Base-by-base conservation (phyloP, 2,888 invertebrate genomes). In the Thereva nobilitata region DNA sequence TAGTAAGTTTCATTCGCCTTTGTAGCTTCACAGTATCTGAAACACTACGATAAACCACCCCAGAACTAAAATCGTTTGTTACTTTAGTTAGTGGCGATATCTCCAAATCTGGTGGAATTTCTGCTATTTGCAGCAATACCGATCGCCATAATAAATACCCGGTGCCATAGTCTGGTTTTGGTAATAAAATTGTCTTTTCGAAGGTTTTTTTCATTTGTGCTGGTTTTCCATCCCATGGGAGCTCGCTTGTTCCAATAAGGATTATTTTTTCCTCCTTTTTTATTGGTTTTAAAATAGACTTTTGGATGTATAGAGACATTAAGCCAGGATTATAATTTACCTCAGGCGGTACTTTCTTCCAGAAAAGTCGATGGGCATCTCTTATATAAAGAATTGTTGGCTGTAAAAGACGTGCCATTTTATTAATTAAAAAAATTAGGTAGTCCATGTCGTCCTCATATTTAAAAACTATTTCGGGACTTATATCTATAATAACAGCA, bases 401-500 rank as follows among this genome's bases (percentile, higher is more conserved):
- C 72, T 88, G 86, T 50, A 87, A 75, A 5, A 85, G 81, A 71
- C 84, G 79, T 0, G 83, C 80, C 68, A 87, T 86, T 82, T 89
- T 88, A 72, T 83, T 83, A 9, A 89, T 80, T 5, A 87, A 77
- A 75, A 87, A 86, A 64, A 87, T 76, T 44, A 89, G 81, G 83
- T 87, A 86, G 68, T 85, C 84, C 34, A 88, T 77, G 0, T 87
- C 84, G 34, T 86, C 83, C 73, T 85, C 85, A 74, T 84, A 87
- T 73, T 84, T 83, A 41, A 83, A 83, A 0, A 83, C 84, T 64
- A 87, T 83, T 72, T 87, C 87, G 0, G 87, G 84, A 38, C 86
- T 85, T n/a, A 89, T 78, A 74, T 89, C 87, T 74, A 89, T 84
- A 44, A 89, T 79, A 9, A 86, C 84, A 3, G 88, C 87, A 72